phyloP scores from a whole-genome alignment of 2,113 vertebrate species.

The Mola mola region DNA sequence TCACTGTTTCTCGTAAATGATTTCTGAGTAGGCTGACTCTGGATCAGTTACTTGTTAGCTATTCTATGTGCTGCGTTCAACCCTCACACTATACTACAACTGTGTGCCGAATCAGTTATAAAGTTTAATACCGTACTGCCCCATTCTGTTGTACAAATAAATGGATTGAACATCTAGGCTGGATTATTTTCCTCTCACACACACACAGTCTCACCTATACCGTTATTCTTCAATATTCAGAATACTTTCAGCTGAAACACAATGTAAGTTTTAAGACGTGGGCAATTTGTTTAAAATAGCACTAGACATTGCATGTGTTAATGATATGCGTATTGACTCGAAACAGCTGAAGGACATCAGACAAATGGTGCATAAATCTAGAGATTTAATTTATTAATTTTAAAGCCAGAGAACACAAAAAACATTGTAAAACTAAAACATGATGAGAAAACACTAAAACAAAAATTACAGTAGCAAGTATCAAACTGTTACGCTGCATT shows the following conservation, averaged over 20 bases:
- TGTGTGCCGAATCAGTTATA: constrained; percentile 60
- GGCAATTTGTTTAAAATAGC: constrained; percentile 47
- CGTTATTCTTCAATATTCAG: no score
- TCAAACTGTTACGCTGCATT: constrained; percentile 8
- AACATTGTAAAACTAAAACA: background rate
- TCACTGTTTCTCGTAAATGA: constrained; percentile 35
- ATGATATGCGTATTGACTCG: constrained; percentile 22
- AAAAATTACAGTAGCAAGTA: constrained; percentile 38
- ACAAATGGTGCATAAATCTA: constrained; percentile 10
- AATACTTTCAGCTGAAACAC: no score
- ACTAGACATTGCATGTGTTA: constrained; percentile 24
- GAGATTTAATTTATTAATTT: constrained; percentile 9
- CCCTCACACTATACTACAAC: constrained; percentile 50
- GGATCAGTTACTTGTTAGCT: constrained; percentile 59
- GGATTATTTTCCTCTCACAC: background rate
- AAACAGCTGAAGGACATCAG: constrained; percentile 3
- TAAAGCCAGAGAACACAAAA: constrained; percentile 15
- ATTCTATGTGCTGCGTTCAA: constrained; percentile 61
- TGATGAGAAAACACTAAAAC: background rate
- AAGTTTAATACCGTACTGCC: constrained; percentile 66
- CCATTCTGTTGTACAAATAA: constrained; percentile 75
- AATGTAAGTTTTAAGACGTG: constrained; percentile 4
- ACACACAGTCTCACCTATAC: no score
- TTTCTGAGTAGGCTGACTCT: constrained; percentile 48
- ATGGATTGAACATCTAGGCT: constrained; percentile 49